phyloP scores from a whole-genome alignment of 2,888 invertebrate genomes.

The Theretra japonica region DNA sequence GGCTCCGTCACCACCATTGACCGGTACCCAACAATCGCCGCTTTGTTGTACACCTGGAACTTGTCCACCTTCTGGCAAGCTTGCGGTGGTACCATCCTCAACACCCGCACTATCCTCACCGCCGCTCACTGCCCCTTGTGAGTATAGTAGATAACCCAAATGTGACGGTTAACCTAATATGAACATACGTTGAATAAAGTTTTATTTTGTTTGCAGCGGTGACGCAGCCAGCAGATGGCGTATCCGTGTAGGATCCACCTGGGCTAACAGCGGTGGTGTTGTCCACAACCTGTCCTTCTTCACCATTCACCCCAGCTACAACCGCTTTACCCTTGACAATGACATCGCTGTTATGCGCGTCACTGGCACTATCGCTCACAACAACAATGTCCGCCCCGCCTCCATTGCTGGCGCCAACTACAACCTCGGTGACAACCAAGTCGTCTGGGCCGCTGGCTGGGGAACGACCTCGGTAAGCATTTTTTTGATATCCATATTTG shows the following conservation, averaged over 20 bases:
- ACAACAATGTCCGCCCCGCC: constrained; percentile 44
- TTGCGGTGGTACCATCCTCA: constrained; percentile 54
- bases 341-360: constrained; percentile 65
- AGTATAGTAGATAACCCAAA: constrained; percentile 7
- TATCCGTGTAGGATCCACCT: constrained; percentile 52
- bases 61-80: constrained; percentile 41
- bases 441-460: constrained; percentile 72
- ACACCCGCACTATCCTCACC: constrained; percentile 47
- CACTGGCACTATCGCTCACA: constrained; percentile 45
- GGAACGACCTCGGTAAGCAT: constrained; percentile 58
- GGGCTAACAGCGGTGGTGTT: constrained; percentile 54
- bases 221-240: constrained; percentile 48
- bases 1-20: constrained; percentile 50
- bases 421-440: constrained; percentile 54
- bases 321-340: constrained; percentile 44
- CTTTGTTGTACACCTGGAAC: constrained; percentile 46
- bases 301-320: constrained; percentile 59
- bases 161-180: neutral
- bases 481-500: neutral
- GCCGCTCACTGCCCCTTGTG: constrained; percentile 50
- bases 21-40: constrained; percentile 46
- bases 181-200: neutral
- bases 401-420: constrained; percentile 55
- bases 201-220: constrained; percentile 41
- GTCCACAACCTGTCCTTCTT: constrained; percentile 42